Percentiles rank a stretch among this genome's conserved stretches.
Conservation (phyloP, 1,140 invertebrate species). For the Drosophila nigromelanica region DNA sequence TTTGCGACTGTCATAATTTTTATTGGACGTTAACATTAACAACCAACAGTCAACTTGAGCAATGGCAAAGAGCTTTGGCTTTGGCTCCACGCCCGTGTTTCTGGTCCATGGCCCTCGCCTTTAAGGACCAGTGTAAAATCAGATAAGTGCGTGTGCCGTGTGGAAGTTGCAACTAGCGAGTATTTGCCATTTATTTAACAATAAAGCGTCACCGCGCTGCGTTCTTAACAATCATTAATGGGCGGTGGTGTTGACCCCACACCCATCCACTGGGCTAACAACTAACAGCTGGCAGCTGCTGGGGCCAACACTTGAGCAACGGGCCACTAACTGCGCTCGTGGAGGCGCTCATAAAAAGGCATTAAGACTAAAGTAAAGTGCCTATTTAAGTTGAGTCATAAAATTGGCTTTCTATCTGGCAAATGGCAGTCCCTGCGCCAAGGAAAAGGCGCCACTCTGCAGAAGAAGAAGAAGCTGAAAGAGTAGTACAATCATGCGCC, state of each 20-base stretch:
- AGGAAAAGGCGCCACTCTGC: no score
- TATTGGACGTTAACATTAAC: slow-evolving; percentile 63
- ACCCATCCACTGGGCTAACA: background rate
- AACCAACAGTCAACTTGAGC: slow-evolving; percentile 33
- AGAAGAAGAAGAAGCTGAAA: background rate
- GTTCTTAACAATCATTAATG: slow-evolving; percentile 66
- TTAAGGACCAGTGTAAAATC: slow-evolving; percentile 69
- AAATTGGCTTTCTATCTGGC: slow-evolving; percentile 80
- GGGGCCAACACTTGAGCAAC: slow-evolving; percentile 8
- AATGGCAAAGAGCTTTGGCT: slow-evolving; percentile 13
- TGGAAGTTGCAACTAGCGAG: slow-evolving; percentile 49
- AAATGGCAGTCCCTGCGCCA: slow-evolving; percentile 26
- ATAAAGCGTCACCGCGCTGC: slow-evolving; percentile 64
- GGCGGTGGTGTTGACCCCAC: background rate
- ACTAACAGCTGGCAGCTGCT: slow-evolving; percentile 33
- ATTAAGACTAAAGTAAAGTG: slow-evolving; percentile 81
- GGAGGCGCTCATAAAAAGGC: slow-evolving; percentile 69
- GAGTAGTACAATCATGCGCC: background rate
- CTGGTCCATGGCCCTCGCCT: background rate
- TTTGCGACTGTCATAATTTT: slow-evolving; percentile 78
- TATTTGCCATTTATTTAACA: slow-evolving; percentile 80
- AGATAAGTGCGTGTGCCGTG: slow-evolving; percentile 66
- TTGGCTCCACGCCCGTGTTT: background rate
- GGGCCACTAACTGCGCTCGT: slow-evolving; percentile 34
- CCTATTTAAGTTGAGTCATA: slow-evolving; percentile 83